phyloP scores from a whole-genome alignment of 1,140 invertebrate species.

The Cotesia glomerata region DNA sequence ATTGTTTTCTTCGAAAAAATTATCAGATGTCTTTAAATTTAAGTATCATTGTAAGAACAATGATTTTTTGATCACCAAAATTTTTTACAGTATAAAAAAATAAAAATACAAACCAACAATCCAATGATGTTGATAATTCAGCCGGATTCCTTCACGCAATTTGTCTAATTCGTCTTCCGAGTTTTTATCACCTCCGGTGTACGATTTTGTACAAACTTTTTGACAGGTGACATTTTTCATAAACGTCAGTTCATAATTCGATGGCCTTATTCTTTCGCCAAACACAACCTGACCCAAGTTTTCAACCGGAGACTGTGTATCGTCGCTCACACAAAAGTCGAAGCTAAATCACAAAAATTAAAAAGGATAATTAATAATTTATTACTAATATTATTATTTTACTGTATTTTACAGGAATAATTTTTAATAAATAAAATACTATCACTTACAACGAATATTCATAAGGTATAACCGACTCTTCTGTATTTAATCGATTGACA shows the following conservation, averaged over 20 bases:
- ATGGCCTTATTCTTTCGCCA: conserved; percentile 94
- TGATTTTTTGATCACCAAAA: too few relatives aligned
- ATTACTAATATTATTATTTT: too few relatives aligned
- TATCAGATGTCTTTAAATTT: too few relatives aligned
- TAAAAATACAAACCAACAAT: conserved; percentile 72
- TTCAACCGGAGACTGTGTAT: conserved; percentile 87
- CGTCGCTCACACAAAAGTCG: conserved; percentile 85
- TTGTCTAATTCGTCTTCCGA: conserved; percentile 77
- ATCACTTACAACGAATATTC: conserved; percentile 85
- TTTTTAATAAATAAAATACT: background rate
- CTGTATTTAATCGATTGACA: conserved; percentile 95
- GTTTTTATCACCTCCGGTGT: conserved; percentile 70
- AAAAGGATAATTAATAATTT: too few relatives aligned
- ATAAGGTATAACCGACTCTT: conserved; percentile 96
- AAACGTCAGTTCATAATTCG: conserved; percentile 82
- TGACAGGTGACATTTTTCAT: conserved; percentile 77
- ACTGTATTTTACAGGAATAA: too few relatives aligned
- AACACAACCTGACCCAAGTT: conserved; percentile 99
- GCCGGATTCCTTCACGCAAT: conserved; percentile 88
- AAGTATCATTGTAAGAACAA: too few relatives aligned
- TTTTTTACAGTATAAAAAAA: background rate
- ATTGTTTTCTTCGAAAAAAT: too few relatives aligned
- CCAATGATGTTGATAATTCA: conserved; percentile 99
- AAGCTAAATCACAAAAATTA: conserved; percentile 64
- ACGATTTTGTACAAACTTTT: conserved; percentile 75